Percentiles rank a stretch among this genome's conserved stretches.
Conservation (phyloP, 2,888 invertebrate species). For the Nyleta sp. region DNA sequence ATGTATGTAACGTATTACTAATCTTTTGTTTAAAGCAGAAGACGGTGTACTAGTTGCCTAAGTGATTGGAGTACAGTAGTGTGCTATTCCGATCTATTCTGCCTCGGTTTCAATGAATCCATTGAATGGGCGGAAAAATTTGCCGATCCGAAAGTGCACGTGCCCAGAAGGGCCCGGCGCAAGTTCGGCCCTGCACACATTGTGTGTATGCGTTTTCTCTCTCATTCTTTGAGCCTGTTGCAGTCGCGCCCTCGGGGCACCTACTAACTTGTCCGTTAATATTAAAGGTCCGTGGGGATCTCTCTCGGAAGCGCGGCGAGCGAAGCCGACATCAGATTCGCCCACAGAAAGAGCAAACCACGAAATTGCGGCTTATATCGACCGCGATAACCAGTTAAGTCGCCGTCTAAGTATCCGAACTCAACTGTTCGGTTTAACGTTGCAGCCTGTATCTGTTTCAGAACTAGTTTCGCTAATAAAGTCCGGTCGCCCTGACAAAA, state of each 20-base stretch:
- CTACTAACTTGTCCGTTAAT: conserved; percentile 81
- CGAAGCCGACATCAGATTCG: conserved; percentile 50
- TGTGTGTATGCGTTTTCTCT: conserved; percentile 40
- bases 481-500: conserved; percentile 57
- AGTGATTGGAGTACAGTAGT: too few relatives aligned
- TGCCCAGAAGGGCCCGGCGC: too few relatives aligned
- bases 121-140: too few relatives aligned
- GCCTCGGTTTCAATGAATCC: too few relatives aligned
- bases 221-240: conserved; percentile 39
- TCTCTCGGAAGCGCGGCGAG: conserved; percentile 52
- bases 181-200: not conserved
- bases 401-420: conserved; percentile 47
- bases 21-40: too few relatives aligned
- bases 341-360: conserved; percentile 65
- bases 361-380: conserved; percentile 64
- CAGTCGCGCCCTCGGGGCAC: conserved; percentile 67
- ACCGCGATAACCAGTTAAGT: conserved; percentile 65
- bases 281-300: conserved; percentile 78
- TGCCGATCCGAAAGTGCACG: too few relatives aligned
- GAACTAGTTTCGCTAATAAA: conserved; percentile 61
- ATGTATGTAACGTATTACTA: too few relatives aligned
- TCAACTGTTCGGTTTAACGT: conserved; percentile 48
- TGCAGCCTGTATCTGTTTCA: conserved; percentile 52
- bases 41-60: too few relatives aligned
- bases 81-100: too few relatives aligned